Percentiles rank a stretch among this genome's conserved stretches.
phyloP scores from a whole-genome alignment of 2,113 vertebrate genomes.

The Ivindomyrus marchei region DNA sequence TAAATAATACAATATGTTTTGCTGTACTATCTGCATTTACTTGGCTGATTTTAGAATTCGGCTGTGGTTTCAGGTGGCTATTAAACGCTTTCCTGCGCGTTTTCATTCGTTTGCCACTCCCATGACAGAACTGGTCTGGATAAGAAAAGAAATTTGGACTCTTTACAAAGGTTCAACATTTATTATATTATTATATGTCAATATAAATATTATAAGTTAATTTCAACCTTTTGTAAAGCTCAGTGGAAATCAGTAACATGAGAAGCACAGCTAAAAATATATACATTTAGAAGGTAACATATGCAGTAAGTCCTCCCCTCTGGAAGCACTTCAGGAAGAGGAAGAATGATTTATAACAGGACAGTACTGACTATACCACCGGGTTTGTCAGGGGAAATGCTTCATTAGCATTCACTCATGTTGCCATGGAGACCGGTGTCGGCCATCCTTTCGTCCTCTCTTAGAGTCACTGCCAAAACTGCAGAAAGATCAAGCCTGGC shows the following conservation, averaged over 20 bases:
- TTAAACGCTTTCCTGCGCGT: neutral
- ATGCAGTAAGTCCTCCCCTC: neutral
- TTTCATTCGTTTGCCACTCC: neutral
- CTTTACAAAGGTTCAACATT: neutral
- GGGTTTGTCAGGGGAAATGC: neutral
- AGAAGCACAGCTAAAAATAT: neutral
- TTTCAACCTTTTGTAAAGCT: neutral
- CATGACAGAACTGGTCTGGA: neutral
- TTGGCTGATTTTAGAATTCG: neutral
- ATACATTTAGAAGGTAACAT: neutral
- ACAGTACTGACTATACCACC: neutral
- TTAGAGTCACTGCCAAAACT: conserved; percentile 8
- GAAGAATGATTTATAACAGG: conserved; percentile 4
- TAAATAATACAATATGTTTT: neutral
- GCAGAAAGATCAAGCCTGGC: conserved; percentile 2
- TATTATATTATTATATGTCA: neutral
- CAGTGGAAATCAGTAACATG: neutral
- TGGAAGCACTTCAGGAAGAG: neutral
- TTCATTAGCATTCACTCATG: conserved; percentile 6
- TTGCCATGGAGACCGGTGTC: conserved; percentile 2
- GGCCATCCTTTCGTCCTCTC: neutral
- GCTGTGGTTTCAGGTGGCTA: neutral
- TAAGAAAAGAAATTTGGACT: neutral
- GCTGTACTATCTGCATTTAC: neutral
- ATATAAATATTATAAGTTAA: neutral